phyloP scores from a whole-genome alignment of 2,113 vertebrate species.

The Nematolebias whitei region DNA sequence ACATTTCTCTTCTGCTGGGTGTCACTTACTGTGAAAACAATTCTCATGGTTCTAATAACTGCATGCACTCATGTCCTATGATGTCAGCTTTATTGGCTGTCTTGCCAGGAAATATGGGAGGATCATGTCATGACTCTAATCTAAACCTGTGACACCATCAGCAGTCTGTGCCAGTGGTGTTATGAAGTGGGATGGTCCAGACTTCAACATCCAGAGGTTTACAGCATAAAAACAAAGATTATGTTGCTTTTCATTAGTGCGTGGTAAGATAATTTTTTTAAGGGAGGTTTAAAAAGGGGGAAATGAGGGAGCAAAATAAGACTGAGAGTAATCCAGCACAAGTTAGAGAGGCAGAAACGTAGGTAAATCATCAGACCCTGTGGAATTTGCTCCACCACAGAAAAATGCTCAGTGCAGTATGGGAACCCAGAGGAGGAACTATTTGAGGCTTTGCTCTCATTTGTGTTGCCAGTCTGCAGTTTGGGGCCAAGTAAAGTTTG shows the following conservation, averaged over 20 bases:
- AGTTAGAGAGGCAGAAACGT: slow-evolving; percentile 40
- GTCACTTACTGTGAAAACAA: background rate
- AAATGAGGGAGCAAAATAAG: slow-evolving; percentile 11
- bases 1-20: background rate
- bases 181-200: slow-evolving; percentile 9
- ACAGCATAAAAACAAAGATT: slow-evolving; percentile 48
- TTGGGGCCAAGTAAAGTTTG: slow-evolving; percentile 39
- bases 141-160: slow-evolving; percentile 15
- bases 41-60: background rate
- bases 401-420: slow-evolving; percentile 38
- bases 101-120: slow-evolving; percentile 2
- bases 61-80: background rate
- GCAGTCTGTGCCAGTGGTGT: background rate
- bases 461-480: slow-evolving; percentile 62
- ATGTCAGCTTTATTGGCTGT: slow-evolving; percentile 2
- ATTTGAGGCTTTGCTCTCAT: slow-evolving; percentile 47
- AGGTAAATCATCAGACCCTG: slow-evolving; percentile 39
- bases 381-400: slow-evolving; percentile 35
- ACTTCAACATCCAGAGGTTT: slow-evolving; percentile 43
- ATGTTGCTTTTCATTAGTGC: slow-evolving; percentile 58
- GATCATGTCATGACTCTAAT: slow-evolving; percentile 10
- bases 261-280: slow-evolving; percentile 60
- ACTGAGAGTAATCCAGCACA: slow-evolving; percentile 20
- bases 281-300: background rate
- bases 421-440: slow-evolving; percentile 32